Evolutionary conservation across 2,113 vertebrate species (phyloP).

Genomic region (Lepisosteus oculatus): DNA sequence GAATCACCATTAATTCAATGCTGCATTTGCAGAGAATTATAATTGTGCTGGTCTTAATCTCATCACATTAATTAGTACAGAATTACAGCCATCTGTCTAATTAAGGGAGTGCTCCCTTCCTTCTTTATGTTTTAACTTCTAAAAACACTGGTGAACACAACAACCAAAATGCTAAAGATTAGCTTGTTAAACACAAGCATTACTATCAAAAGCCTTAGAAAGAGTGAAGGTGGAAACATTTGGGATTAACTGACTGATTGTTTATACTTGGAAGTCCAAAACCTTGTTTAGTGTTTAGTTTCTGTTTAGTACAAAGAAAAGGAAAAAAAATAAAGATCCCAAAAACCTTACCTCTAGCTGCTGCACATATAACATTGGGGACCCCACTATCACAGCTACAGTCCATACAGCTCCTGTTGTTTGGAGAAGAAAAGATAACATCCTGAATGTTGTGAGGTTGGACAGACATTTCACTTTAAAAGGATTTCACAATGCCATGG

Average conservation of each 20-base stretch:
- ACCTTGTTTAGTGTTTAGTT: not conserved
- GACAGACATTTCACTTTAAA: no score
- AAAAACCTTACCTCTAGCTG: slow-evolving; percentile 63
- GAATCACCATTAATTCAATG: no score
- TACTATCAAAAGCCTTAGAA: not conserved
- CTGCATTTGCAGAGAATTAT: no score
- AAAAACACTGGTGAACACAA: no score
- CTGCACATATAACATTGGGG: slow-evolving; percentile 76
- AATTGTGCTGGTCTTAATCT: no score
- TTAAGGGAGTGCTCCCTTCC: no score
- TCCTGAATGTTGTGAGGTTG: not conserved
- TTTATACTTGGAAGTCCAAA: not conserved
- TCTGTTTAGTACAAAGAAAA: not conserved
- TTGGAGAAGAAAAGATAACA: not conserved
- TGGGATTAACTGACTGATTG: not conserved
- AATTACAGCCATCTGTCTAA: no score
- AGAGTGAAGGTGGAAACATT: not conserved
- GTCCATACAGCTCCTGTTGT: slow-evolving; percentile 68
- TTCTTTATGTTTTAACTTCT: no score
- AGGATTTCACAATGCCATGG: no score
- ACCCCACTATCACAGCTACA: slow-evolving; percentile 67
- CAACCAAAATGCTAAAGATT: no score
- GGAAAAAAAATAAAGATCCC: not conserved
- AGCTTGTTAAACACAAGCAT: no score
- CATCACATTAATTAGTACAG: no score